These are phyloP conservation scores for Amia ocellicauda DNA, from an alignment of 2,113 vertebrate genomes.

Conservation along the genomic window DNA sequence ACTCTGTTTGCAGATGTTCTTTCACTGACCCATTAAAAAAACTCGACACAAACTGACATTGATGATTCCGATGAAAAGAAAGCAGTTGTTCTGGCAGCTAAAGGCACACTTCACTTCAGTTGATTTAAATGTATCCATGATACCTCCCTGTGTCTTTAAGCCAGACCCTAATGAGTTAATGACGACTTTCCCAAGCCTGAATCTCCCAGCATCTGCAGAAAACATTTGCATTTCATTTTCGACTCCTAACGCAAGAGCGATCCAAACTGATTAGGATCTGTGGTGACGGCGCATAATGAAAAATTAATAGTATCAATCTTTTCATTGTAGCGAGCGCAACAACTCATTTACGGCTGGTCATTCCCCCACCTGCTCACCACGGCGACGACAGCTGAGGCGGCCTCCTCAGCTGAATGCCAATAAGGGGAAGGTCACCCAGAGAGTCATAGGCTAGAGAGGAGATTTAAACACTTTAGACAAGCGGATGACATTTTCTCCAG, in stretches of 20 bases:
- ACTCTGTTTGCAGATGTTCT: no score
- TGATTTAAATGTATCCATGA: no score
- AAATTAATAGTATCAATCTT: constrained; percentile 81
- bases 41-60: no score
- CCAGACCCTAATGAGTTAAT: constrained; percentile 5
- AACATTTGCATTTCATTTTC: constrained; percentile 69
- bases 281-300: constrained; percentile 70
- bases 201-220: neutral
- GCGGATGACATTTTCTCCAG: constrained; percentile 37
- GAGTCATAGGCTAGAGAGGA: constrained; percentile 39
- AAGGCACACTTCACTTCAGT: no score
- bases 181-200: neutral
- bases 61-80: no score
- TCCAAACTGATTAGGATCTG: constrained; percentile 70
- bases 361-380: constrained; percentile 73
- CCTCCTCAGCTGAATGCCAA: constrained; percentile 62
- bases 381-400: constrained; percentile 64
- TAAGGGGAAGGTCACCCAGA: constrained; percentile 60
- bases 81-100: no score
- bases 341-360: constrained; percentile 76
- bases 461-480: constrained; percentile 48
- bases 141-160: neutral
- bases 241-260: constrained; percentile 61
- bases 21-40: no score
- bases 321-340: constrained; percentile 70